Evolutionary conservation across 2,113 vertebrate species (phyloP).

Genomic region (Amphiprion percula): DNA sequence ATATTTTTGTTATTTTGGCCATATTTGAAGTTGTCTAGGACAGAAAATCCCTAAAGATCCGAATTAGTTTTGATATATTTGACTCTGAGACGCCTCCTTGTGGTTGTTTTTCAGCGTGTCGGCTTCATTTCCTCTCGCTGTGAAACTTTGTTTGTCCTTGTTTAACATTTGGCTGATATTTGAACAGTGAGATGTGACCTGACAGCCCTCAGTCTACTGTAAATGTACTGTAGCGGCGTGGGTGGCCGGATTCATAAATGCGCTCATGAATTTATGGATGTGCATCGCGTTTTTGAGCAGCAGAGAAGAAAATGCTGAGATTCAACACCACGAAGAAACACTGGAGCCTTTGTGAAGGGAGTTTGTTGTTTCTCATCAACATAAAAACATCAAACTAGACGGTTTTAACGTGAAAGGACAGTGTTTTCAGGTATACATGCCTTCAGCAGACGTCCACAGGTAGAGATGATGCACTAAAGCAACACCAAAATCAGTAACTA

Average conservation of each 20-base stretch:
- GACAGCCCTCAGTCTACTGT: conserved; percentile 1
- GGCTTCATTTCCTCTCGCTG: neutral
- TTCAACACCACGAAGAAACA: too few relatives aligned
- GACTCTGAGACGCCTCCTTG: neutral
- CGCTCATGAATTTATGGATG: conserved; percentile 28
- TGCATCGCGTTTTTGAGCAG: neutral
- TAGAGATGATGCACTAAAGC: neutral
- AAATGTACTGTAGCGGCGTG: neutral
- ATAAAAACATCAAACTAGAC: too few relatives aligned
- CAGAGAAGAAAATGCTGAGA: neutral
- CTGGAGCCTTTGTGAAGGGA: too few relatives aligned
- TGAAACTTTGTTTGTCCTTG: conserved; percentile 1
- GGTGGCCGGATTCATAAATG: neutral
- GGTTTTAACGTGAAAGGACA: too few relatives aligned
- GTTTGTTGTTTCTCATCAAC: too few relatives aligned
- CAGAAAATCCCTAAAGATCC: too few relatives aligned
- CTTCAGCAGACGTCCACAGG: too few relatives aligned
- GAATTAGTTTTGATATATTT: too few relatives aligned
- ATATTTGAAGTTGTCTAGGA: too few relatives aligned
- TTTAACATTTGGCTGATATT: conserved; percentile 4
- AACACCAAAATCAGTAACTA: neutral
- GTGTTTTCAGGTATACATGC: too few relatives aligned
- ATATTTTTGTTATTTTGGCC: too few relatives aligned
- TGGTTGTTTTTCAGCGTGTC: neutral
- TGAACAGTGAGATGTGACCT: neutral